Percentiles rank a stretch among this genome's conserved stretches.
Conservation (phyloP, 2,113 vertebrate species). For the Alaudala cheleensis region DNA sequence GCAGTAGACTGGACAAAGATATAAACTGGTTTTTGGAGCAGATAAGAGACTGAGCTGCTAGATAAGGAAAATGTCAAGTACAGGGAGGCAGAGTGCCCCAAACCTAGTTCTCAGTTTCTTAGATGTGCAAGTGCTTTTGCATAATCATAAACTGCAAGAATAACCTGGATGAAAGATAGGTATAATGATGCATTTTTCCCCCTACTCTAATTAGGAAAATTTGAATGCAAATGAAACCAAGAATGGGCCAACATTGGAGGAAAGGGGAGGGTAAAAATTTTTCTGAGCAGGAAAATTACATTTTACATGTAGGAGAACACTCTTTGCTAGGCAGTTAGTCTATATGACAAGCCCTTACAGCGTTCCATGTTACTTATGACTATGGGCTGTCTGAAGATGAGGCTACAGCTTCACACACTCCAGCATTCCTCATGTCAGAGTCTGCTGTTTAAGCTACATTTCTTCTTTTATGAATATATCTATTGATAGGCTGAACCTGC, state of each 20-base stretch:
- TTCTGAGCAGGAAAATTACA: not conserved
- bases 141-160: not conserved
- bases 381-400: not conserved
- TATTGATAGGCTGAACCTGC: not conserved
- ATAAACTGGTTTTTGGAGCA: not conserved
- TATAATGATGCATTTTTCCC: not conserved
- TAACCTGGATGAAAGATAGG: not conserved
- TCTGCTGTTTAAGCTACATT: not conserved
- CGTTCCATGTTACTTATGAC: not conserved
- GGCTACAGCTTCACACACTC: not conserved
- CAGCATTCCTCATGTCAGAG: not conserved
- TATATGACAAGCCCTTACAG: not conserved
- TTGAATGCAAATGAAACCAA: not conserved
- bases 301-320: not conserved
- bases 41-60: not conserved
- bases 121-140: not conserved
- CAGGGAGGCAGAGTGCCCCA: not conserved
- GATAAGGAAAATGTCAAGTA: not conserved
- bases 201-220: not conserved
- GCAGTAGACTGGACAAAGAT: not conserved
- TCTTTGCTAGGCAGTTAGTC: not conserved
- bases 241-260: not conserved
- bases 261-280: not conserved
- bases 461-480: not conserved
- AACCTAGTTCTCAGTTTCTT: not conserved